These are phyloP conservation scores for Hermodice carunculata DNA, from an alignment of 2,888 invertebrate genomes.

Conservation along the genomic window DNA sequence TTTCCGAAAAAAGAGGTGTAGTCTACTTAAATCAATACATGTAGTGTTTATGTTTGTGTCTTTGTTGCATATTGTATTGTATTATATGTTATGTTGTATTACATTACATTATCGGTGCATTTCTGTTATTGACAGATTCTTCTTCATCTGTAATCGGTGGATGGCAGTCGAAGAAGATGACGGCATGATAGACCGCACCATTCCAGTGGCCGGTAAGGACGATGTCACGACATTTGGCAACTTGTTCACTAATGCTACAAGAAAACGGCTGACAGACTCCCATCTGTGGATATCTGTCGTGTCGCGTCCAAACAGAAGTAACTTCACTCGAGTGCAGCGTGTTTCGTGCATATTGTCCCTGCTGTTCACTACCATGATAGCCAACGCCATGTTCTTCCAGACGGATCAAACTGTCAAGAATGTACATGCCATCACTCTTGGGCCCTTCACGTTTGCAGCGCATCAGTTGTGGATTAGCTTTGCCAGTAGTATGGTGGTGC, in stretches of 20 bases:
- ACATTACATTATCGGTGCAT: too few relatives aligned
- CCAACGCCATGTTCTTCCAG: slow-evolving; percentile 73
- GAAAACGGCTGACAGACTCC: slow-evolving; percentile 70
- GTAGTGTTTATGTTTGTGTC: too few relatives aligned
- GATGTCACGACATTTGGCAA: slow-evolving; percentile 71
- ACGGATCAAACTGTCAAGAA: slow-evolving; percentile 45
- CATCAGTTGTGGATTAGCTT: slow-evolving; percentile 46
- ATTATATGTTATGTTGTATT: too few relatives aligned
- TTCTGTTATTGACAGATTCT: slow-evolving; percentile 57
- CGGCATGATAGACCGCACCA: slow-evolving; percentile 71
- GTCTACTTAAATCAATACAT: too few relatives aligned
- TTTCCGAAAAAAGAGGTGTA: too few relatives aligned
- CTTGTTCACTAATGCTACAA: slow-evolving; percentile 68
- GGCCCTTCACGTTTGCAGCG: slow-evolving; percentile 69
- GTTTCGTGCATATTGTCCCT: slow-evolving; percentile 72
- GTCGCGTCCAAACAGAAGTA: slow-evolving; percentile 70
- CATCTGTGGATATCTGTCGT: slow-evolving; percentile 74
- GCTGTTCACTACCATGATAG: slow-evolving; percentile 72
- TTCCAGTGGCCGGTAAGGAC: slow-evolving; percentile 71
- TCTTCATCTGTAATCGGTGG: slow-evolving; percentile 71
- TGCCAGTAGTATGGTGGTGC: slow-evolving; percentile 68
- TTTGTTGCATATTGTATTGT: too few relatives aligned
- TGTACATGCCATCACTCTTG: slow-evolving; percentile 64
- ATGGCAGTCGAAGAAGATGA: slow-evolving; percentile 72
- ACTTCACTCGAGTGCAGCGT: slow-evolving; percentile 70